Evolutionary conservation across 2,888 invertebrate species (phyloP).

Genomic region (Peribatodes rhomboidaria): DNA sequence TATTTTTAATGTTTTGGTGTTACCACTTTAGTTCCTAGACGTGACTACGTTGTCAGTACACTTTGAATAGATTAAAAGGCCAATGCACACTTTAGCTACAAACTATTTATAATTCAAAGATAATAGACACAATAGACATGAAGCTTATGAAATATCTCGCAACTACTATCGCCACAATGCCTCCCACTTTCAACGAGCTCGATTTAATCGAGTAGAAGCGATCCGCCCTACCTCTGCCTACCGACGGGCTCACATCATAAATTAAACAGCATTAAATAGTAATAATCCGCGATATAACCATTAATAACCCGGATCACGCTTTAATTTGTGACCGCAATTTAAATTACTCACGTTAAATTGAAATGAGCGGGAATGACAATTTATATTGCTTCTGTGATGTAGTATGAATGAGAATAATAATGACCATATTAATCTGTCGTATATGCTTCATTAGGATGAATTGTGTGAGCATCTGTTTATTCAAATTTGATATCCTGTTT

Average conservation of each 20-base stretch:
- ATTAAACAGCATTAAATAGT: constrained; percentile 44
- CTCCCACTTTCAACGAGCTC: constrained; percentile 49
- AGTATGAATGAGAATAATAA: constrained; percentile 49
- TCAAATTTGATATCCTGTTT: constrained; percentile 17
- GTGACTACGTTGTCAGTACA: not conserved
- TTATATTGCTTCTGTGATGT: constrained; percentile 52
- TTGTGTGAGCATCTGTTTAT: constrained; percentile 22
- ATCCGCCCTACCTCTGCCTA: constrained; percentile 57
- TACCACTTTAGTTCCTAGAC: too few species aligned
- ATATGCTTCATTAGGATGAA: constrained; percentile 46
- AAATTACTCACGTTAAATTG: constrained; percentile 53
- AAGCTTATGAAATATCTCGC: not conserved
- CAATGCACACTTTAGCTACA: not conserved
- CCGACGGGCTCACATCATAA: constrained; percentile 37
- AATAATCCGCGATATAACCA: constrained; percentile 39
- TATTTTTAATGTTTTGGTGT: too few species aligned
- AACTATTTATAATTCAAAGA: not conserved
- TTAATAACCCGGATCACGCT: constrained; percentile 46
- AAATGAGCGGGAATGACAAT: constrained; percentile 53
- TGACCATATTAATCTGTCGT: constrained; percentile 47
- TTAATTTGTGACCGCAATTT: constrained; percentile 53
- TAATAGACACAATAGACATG: not conserved
- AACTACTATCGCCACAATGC: constrained; percentile 43
- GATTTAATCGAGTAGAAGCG: constrained; percentile 80
- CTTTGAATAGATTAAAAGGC: not conserved